A percentile compares a stretch with the other conserved stretches of the same genome.
These are phyloP conservation scores for Cercocebus atys DNA, from an alignment of 2,113 vertebrate species.

Conservation along the genomic window DNA sequence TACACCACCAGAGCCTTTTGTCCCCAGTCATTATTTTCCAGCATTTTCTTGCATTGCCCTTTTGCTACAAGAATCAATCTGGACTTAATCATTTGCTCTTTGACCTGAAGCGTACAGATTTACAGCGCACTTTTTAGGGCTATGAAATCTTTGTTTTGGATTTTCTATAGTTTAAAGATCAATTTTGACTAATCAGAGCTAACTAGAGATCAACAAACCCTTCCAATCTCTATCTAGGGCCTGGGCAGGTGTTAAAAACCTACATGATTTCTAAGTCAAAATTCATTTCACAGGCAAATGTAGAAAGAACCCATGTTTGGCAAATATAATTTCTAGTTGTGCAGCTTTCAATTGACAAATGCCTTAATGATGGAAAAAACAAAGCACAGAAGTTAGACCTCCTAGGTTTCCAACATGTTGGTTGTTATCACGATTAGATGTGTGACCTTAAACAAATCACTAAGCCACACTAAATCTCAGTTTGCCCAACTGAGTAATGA, in stretches of 20 bases:
- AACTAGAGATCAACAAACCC: conserved; percentile 48
- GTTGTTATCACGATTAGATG: neutral
- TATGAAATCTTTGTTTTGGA: conserved; percentile 29
- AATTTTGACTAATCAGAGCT: conserved; percentile 57
- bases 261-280: neutral
- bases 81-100: conserved; percentile 20
- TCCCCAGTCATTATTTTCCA: neutral
- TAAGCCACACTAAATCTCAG: neutral
- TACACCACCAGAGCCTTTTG: neutral
- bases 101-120: conserved; percentile 34
- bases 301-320: neutral
- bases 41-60: neutral
- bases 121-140: conserved; percentile 2
- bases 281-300: neutral
- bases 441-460: neutral
- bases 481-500: neutral
- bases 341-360: neutral
- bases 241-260: neutral
- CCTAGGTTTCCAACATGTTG: neutral
- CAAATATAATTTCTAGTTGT: neutral
- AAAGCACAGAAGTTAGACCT: neutral
- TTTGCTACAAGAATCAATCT: conserved; percentile 5
- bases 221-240: neutral
- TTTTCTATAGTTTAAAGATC: conserved; percentile 46
- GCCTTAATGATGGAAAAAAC: neutral